Evolutionary conservation across 2,888 invertebrate species (phyloP).

Genomic region (Mythimna pallens): DNA sequence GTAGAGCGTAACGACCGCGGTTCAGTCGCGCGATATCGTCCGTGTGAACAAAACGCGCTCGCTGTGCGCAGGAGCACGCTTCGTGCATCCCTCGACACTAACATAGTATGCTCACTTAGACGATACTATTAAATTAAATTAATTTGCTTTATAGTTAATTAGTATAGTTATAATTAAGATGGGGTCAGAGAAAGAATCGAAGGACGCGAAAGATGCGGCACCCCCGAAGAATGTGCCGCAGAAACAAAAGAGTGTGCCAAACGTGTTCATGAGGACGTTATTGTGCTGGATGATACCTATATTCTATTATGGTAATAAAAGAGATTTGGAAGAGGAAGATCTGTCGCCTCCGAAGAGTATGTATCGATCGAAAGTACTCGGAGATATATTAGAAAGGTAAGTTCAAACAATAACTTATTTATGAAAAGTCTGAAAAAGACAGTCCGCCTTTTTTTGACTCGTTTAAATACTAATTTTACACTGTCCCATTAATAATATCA

Average conservation of each 20-base stretch:
- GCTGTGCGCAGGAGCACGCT: constrained; percentile 55
- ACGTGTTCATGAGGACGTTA: constrained; percentile 90
- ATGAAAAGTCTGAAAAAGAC: neutral
- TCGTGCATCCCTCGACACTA: constrained; percentile 5
- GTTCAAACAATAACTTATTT: constrained; percentile 58
- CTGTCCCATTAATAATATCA: neutral
- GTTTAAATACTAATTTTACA: too few relatives aligned
- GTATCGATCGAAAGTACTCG: constrained; percentile 93
- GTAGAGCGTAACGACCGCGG: constrained; percentile 49
- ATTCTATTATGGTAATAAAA: constrained; percentile 94
- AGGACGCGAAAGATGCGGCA: constrained; percentile 48
- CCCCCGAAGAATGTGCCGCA: constrained; percentile 51
- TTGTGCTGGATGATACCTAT: constrained; percentile 95
- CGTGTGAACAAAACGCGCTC: constrained; percentile 51
- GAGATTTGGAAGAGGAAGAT: constrained; percentile 94
- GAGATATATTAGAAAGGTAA: constrained; percentile 92
- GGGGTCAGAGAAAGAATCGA: constrained; percentile 62
- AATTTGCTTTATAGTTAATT: constrained; percentile 26
- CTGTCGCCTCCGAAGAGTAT: constrained; percentile 92
- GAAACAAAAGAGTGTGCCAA: constrained; percentile 75
- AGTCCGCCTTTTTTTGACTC: too few relatives aligned
- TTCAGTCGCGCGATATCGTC: constrained; percentile 43
- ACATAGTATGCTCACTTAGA: constrained; percentile 13
- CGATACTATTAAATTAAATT: constrained; percentile 11
- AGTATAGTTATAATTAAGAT: constrained; percentile 54